These are phyloP conservation scores for Nibea albiflora DNA, from an alignment of 2,113 vertebrate genomes.

Conservation along the genomic window DNA sequence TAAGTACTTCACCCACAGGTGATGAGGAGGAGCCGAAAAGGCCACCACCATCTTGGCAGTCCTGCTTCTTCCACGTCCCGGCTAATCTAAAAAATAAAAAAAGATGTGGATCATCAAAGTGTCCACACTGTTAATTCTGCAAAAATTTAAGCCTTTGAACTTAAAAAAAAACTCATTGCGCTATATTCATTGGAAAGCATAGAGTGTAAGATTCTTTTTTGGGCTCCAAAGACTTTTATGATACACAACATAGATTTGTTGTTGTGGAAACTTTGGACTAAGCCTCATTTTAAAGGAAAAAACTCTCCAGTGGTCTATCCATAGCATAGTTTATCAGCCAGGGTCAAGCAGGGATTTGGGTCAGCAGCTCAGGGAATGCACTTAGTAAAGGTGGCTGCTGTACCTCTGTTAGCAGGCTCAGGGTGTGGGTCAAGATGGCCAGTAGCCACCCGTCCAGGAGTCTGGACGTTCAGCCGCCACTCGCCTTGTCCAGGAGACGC, in stretches of 20 bases:
- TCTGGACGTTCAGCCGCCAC: conserved; percentile 72
- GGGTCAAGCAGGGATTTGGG: conserved; percentile 84
- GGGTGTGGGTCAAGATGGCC: conserved; percentile 75
- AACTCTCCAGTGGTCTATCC: conserved; percentile 68
- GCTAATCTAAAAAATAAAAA: too few relatives aligned
- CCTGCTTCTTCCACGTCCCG: too few relatives aligned
- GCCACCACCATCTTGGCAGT: too few relatives aligned
- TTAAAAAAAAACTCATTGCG: background rate
- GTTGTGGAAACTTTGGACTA: conserved; percentile 34
- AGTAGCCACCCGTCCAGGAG: conserved; percentile 51
- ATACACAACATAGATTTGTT: background rate
- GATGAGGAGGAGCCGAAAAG: too few relatives aligned
- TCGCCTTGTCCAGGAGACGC: conserved; percentile 55
- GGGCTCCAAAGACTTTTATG: background rate
- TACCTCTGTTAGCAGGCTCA: conserved; percentile 73
- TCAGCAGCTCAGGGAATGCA: conserved; percentile 82
- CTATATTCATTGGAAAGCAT: background rate
- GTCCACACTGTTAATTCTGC: too few relatives aligned
- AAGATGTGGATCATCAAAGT: too few relatives aligned
- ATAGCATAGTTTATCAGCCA: conserved; percentile 81
- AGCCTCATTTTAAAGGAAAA: conserved; percentile 51
- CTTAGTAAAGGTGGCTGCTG: conserved; percentile 81
- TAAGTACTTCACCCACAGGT: background rate
- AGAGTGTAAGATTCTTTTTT: background rate
- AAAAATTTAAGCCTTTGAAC: too few relatives aligned